Base-by-base conservation (phyloP, 2,888 invertebrate genomes). In the Deilephila porcellus region DNA sequence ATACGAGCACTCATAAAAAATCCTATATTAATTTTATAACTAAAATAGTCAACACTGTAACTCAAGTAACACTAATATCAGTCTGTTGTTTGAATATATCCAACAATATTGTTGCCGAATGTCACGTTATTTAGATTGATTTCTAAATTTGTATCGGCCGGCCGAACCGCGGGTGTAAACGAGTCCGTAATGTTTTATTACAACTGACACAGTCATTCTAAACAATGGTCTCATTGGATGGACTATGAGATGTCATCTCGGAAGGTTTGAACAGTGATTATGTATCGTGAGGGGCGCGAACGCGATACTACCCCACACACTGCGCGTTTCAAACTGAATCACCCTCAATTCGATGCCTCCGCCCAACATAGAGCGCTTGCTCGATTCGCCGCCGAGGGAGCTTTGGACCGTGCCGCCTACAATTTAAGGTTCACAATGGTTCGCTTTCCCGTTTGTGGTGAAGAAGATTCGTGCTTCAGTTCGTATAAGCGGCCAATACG, bases 301-400 rank as follows among this genome's bases (percentile, higher is more conserved):
- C 87, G 88, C 90, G 89, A 85, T 83, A 90, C 92, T 88, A 87
- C 89, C 91, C 88, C 91, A 88, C 83, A 82, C 91, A 87, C 93
- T 91, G 91, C 88, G 88, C 88, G 91, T 88, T 90, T 89, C 87
- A 91, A 89, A 94, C 94, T 94, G 94, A 94, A 93, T 91, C 91
- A 92, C 89, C 91, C 91, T 90, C 89, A 86, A 93, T 86, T 91
- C 93, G 86, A 91, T 90, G 93, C 94, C 94, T 91, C 94, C 94
- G 94, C 94, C 94, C 94, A 93, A 91, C 92, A 93, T 87, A 93
- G 83, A 91, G 94, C 94, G 94, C 94, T 91, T 93, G 94, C 93
- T 90, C 93, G 83, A 87, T 83, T 80, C 82, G 71, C 76, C 32
- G 17, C 75, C 74, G 74, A 77, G 82, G 75, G 77, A 73, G 88